A percentile compares a stretch with the other conserved stretches of the same genome.
Conservation (phyloP, 2,113 vertebrate genomes). For the Aspidoscelis tigris region DNA sequence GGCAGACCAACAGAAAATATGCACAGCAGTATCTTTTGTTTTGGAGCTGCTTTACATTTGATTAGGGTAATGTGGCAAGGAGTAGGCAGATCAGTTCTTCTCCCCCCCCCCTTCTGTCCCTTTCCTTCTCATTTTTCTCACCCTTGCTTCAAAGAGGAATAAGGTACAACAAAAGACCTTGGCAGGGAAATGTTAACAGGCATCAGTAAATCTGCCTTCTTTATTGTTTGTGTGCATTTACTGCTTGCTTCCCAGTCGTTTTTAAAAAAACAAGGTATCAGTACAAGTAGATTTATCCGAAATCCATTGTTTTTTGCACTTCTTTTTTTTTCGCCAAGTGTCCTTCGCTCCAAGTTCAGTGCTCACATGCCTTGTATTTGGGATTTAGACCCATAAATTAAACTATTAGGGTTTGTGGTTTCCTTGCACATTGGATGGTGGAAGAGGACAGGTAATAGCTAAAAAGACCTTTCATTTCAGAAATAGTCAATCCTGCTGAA, state of each 20-base stretch:
- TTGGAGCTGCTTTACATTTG: slow-evolving; percentile 12
- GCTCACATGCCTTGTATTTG: not conserved
- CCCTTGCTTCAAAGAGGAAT: not conserved
- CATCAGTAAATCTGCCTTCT: not conserved
- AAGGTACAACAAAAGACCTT: not conserved
- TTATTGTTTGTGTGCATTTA: not conserved
- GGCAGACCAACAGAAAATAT: not conserved
- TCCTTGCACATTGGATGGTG: too few relatives aligned
- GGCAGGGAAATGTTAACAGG: not conserved
- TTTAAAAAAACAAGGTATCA: not conserved
- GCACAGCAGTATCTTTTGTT: not conserved
- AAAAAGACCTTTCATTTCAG: too few relatives aligned
- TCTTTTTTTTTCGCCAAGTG: not conserved
- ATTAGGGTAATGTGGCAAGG: not conserved
- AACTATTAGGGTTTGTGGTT: not conserved
- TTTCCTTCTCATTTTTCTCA: not conserved
- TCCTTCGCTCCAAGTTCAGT: not conserved
- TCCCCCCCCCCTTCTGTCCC: not conserved
- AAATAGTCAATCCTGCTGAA: too few relatives aligned
- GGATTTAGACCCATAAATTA: not conserved
- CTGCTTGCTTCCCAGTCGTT: not conserved
- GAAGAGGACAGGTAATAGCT: too few relatives aligned
- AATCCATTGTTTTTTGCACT: accelerated
- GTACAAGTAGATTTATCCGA: slow-evolving; percentile 14
- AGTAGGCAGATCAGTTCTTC: not conserved